Base-by-base conservation (phyloP, 2,113 vertebrate genomes). In the Neolamprologus falcicula region DNA sequence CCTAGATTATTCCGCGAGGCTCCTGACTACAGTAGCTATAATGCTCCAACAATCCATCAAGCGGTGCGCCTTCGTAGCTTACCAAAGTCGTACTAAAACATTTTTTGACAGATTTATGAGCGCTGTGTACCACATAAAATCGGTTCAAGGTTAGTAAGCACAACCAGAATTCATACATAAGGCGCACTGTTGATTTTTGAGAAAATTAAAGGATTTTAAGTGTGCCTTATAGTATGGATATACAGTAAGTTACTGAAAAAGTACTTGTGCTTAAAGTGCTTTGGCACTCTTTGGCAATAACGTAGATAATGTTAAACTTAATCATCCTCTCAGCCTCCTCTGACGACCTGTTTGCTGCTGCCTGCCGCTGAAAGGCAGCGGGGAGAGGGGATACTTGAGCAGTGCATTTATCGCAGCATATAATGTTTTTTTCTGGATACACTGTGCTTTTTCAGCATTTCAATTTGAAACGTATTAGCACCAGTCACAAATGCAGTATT, bases 361-460 rank as follows among this genome's bases (percentile, higher is more conserved):
- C 0, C 3, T 55, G 6, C 6, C 1, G 1, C 53, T 55, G 21
- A 55, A 2, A 55, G 53, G 53, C 21, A 55, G 21, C 6, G 3
- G 21, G 53, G 21, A 7, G 53, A 55, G 53, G 0, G 11, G 53
- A 55, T 13, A 55, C 53, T 24, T 24, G 21, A 55, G 53, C 6
- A 55, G 53, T 55, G 53, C 11, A 55, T 24, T 55, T 55, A 55
- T 55, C 0, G 1, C 0, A 0, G 12, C 54, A 55, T 55, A 55
- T 13, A 55, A 13, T 55, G 54, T 0, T 55, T 55, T 53, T 26
- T 55, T 55, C 54, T 55, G 54, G 54, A 55, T 55, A 55, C n/a
- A 54, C 10, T 54, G 52, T 53, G 10, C n/a, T 54, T 24, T 54
- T 24, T 24, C 53, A 54, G 54, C 12, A 55, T 55, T 55, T 55